Conservation (phyloP, 2,113 vertebrate genomes). For the Glareola pratincola region DNA sequence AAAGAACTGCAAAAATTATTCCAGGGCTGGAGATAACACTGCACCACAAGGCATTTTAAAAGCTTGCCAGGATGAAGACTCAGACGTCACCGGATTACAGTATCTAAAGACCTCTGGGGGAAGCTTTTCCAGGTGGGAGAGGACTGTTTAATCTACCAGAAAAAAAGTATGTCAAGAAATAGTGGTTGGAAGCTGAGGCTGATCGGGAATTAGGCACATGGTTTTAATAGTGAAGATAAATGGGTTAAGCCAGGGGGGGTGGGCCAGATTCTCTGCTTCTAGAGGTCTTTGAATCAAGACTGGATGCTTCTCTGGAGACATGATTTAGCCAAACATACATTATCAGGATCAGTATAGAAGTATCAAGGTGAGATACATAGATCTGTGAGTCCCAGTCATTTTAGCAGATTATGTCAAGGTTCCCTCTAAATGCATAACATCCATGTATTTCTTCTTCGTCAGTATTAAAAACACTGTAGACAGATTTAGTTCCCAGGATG, state of each 20-base stretch:
- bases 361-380: neutral
- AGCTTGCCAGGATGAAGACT: neutral
- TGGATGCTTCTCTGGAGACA: neutral
- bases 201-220: neutral
- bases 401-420: neutral
- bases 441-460: neutral
- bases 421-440: neutral
- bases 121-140: neutral
- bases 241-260: neutral
- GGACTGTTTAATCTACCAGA: neutral
- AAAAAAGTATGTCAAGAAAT: neutral
- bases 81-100: neutral
- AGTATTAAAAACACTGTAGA: neutral
- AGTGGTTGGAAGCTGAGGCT: neutral
- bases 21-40: neutral
- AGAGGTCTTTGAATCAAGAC: neutral
- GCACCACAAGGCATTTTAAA: neutral
- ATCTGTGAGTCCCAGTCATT: accelerated
- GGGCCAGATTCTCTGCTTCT: neutral
- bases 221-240: neutral
- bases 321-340: neutral
- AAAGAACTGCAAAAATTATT: neutral
- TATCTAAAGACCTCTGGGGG: neutral
- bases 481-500: neutral
- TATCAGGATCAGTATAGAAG: neutral